Conservation (phyloP, 2,888 invertebrate species). For the Perizoma flavofasciatum region DNA sequence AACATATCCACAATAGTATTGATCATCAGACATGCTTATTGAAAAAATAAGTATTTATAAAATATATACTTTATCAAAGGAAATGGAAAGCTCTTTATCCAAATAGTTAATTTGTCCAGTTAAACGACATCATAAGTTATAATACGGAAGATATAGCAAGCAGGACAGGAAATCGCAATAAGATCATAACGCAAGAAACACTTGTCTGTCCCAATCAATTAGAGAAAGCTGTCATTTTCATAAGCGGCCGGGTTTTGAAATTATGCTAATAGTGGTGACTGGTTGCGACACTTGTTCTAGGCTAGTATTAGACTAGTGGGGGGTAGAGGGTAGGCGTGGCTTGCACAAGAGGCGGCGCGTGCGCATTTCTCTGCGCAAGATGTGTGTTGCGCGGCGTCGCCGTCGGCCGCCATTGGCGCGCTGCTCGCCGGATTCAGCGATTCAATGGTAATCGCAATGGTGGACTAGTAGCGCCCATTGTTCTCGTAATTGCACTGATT, state of each 20-base stretch:
- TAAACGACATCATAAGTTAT: conserved; percentile 1
- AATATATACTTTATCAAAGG: background rate
- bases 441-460: conserved; percentile 36
- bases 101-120: background rate
- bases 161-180: conserved; percentile 5
- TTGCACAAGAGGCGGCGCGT: conserved; percentile 51
- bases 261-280: conserved; percentile 26
- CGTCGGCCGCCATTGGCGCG: conserved; percentile 35
- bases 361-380: conserved; percentile 42
- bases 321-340: conserved; percentile 43
- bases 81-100: background rate
- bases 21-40: too few relatives aligned
- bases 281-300: conserved; percentile 35
- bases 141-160: background rate
- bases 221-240: conserved; percentile 32
- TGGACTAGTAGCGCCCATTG: conserved; percentile 30
- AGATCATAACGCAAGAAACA: conserved; percentile 20
- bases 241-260: conserved; percentile 26
- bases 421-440: conserved; percentile 22
- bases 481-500: conserved; percentile 32
- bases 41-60: background rate
- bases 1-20: too few relatives aligned
- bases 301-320: conserved; percentile 36
- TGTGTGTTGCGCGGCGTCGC: conserved; percentile 31
- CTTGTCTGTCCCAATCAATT: conserved; percentile 18